phyloP scores from a whole-genome alignment of 2,113 vertebrate species.

The Rhegmatorhina hoffmannsi region DNA sequence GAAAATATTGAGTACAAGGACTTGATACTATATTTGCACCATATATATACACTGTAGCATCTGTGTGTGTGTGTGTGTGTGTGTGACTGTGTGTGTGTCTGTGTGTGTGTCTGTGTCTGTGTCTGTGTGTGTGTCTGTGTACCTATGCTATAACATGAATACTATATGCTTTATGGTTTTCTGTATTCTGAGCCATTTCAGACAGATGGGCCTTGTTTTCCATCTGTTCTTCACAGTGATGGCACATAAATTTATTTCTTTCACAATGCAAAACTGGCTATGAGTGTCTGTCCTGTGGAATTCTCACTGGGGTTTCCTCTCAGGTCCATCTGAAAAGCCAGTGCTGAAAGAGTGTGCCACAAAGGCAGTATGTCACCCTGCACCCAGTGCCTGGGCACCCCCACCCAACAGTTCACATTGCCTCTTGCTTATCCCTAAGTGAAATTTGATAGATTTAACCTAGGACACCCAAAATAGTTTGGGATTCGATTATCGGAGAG shows the following conservation, averaged over 20 bases:
- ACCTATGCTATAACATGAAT: neutral
- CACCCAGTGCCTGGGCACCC: neutral
- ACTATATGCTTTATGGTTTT: neutral
- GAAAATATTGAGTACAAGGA: neutral
- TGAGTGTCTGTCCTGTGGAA: neutral
- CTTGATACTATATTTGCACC: neutral
- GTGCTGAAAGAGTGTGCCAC: rapidly evolving
- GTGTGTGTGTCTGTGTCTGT: neutral
- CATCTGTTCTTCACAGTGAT: neutral
- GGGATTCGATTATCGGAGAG: neutral
- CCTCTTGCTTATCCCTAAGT: neutral
- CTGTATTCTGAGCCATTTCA: neutral
- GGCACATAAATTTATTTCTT: neutral
- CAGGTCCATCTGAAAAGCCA: neutral
- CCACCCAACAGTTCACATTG: neutral
- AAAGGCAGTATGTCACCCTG: neutral
- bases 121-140: neutral
- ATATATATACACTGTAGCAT: neutral
- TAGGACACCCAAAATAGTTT: neutral
- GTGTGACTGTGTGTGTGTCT: neutral
- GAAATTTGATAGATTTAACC: neutral
- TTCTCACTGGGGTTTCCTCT: neutral
- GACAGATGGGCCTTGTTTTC: neutral
- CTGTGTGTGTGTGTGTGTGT: neutral
- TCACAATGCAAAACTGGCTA: neutral